phyloP scores from a whole-genome alignment of 2,113 vertebrate genomes.

The Nipponia nippon region DNA sequence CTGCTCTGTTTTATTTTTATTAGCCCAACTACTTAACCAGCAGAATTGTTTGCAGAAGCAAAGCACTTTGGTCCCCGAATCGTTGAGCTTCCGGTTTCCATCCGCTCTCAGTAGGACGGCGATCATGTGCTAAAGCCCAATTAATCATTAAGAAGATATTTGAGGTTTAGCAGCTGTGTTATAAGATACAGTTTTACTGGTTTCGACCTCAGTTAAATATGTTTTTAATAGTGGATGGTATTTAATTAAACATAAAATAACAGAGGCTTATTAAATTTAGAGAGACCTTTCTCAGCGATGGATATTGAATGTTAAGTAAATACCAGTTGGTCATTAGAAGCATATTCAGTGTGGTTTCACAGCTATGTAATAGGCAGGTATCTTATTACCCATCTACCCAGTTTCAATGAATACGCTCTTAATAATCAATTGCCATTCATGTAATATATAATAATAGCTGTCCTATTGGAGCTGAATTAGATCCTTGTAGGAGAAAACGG shows the following conservation, averaged over 20 bases:
- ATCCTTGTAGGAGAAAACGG: slow-evolving; percentile 23
- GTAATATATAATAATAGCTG: slow-evolving; percentile 17
- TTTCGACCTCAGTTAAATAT: slow-evolving; percentile 59
- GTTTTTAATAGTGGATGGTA: slow-evolving; percentile 64
- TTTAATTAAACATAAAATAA: slow-evolving; percentile 69
- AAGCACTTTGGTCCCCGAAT: slow-evolving; percentile 31
- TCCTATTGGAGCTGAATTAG: slow-evolving; percentile 42
- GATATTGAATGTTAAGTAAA: slow-evolving; percentile 62
- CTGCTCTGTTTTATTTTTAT: slow-evolving; percentile 4
- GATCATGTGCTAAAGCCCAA: slow-evolving; percentile 50
- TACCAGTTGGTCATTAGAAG: slow-evolving; percentile 40
- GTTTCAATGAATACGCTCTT: slow-evolving; percentile 24
- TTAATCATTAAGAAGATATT: slow-evolving; percentile 66
- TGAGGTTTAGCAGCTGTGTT: slow-evolving; percentile 69
- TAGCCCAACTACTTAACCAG: slow-evolving; percentile 4
- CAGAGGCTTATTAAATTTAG: slow-evolving; percentile 61
- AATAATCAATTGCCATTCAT: slow-evolving; percentile 54
- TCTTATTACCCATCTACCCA: slow-evolving; percentile 40
- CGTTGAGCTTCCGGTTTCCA: not conserved
- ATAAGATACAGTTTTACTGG: slow-evolving; percentile 60
- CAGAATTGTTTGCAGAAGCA: slow-evolving; percentile 62
- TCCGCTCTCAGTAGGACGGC: not conserved
- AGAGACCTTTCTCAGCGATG: slow-evolving; percentile 33
- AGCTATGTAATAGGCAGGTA: slow-evolving; percentile 38
- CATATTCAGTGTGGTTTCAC: slow-evolving; percentile 51